These are phyloP conservation scores for Danio rerio DNA, from an alignment of 2,113 vertebrate species.

Conservation along the genomic window DNA sequence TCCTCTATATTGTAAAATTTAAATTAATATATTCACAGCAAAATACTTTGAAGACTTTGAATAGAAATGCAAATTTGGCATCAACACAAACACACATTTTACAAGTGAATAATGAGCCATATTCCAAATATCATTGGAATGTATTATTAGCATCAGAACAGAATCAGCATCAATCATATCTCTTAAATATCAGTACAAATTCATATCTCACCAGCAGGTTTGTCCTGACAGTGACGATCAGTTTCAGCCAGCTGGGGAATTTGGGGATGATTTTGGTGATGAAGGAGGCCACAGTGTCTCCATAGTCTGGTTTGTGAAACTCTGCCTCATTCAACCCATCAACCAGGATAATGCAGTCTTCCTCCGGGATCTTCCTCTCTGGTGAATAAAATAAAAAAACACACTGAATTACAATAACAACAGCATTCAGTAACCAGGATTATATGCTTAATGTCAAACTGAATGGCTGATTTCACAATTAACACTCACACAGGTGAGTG, in stretches of 20 bases:
- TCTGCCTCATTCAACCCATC: constrained; percentile 98
- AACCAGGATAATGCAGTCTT: constrained; percentile 93
- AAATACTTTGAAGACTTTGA: too few relatives aligned
- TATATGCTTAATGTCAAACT: background rate
- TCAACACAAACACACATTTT: too few relatives aligned
- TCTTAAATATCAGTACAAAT: background rate
- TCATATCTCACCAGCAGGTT: constrained; percentile 87
- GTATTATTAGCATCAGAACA: background rate
- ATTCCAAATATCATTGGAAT: too few relatives aligned
- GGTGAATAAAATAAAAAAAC: constrained; percentile 57
- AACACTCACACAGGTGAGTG: too few relatives aligned
- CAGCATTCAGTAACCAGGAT: background rate
- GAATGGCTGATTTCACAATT: too few relatives aligned
- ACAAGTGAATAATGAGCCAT: too few relatives aligned
- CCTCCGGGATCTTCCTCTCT: constrained; percentile 94
- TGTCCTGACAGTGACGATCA: constrained; percentile 91
- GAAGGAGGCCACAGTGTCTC: constrained; percentile 95
- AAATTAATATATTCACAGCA: too few relatives aligned
- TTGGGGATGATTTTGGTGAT: constrained; percentile 88
- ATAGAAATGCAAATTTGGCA: too few relatives aligned
- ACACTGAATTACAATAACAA: background rate
- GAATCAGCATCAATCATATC: background rate
- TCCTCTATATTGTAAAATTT: too few relatives aligned
- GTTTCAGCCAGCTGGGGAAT: constrained; percentile 94
- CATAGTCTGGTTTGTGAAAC: constrained; percentile 98